These are phyloP conservation scores for Seriola aureovittata DNA, from an alignment of 2,113 vertebrate species.

Conservation along the genomic window DNA sequence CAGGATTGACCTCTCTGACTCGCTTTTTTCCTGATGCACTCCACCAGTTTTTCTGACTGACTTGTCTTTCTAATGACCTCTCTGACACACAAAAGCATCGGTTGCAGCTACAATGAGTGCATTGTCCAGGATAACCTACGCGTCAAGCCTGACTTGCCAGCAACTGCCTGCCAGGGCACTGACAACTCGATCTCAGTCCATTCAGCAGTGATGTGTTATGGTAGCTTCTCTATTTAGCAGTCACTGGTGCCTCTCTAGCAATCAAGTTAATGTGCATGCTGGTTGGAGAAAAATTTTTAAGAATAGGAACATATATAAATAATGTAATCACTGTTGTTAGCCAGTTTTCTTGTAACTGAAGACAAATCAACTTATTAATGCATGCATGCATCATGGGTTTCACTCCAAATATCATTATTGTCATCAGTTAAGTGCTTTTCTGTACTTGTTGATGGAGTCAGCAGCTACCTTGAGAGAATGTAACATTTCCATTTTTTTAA, in stretches of 20 bases:
- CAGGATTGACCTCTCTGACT: slow-evolving; percentile 46
- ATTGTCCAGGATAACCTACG: slow-evolving; percentile 78
- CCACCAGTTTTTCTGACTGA: slow-evolving; percentile 74
- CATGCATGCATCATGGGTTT: not conserved
- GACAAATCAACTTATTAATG: not conserved
- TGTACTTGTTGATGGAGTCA: not conserved
- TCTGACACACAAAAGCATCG: slow-evolving; percentile 60
- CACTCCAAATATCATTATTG: not conserved
- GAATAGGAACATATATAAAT: not conserved
- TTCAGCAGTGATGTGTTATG: slow-evolving; percentile 23
- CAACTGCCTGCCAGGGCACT: slow-evolving; percentile 53
- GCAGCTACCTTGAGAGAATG: not conserved
- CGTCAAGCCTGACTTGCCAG: slow-evolving; percentile 75
- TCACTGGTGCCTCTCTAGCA: slow-evolving; percentile 13
- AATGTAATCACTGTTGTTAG: not conserved
- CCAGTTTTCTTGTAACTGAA: not conserved
- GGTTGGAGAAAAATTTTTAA: not conserved
- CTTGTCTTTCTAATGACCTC: slow-evolving; percentile 74
- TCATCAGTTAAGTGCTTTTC: not conserved
- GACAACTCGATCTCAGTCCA: slow-evolving; percentile 34
- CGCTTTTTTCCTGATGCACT: slow-evolving; percentile 46
- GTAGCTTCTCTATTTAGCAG: slow-evolving; percentile 18
- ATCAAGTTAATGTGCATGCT: not conserved
- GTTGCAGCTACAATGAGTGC: slow-evolving; percentile 67
- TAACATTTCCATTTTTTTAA: slow-evolving; percentile 32